These are phyloP conservation scores for Pimpla rufipes DNA, from an alignment of 2,888 invertebrate genomes.

Conservation along the genomic window DNA sequence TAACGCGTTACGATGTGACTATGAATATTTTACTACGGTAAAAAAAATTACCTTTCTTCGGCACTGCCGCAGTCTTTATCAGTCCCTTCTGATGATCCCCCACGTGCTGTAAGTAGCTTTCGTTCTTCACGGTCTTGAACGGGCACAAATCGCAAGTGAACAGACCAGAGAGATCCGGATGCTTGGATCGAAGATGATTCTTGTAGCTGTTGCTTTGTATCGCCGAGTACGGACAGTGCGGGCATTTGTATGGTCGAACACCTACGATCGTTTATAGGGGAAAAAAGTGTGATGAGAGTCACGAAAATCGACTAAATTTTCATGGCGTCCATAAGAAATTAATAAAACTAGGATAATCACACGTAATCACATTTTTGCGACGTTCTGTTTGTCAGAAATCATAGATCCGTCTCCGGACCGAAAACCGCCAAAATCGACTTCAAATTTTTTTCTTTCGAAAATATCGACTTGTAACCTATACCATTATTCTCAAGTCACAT, in stretches of 20 bases:
- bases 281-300: too few relatives aligned
- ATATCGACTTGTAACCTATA: too few relatives aligned
- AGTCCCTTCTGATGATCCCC: conserved; percentile 87
- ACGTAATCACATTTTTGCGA: too few relatives aligned
- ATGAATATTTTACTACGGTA: not conserved
- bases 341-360: too few relatives aligned
- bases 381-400: too few relatives aligned
- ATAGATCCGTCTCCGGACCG: too few relatives aligned
- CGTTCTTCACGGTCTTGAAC: conserved; percentile 88
- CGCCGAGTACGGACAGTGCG: conserved; percentile 89
- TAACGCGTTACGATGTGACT: not conserved
- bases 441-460: too few relatives aligned
- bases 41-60: conserved; percentile 75
- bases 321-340: too few relatives aligned
- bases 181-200: conserved; percentile 87
- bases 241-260: conserved; percentile 88
- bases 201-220: conserved; percentile 91
- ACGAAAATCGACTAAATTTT: too few relatives aligned
- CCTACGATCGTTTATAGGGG: conserved; percentile 81
- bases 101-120: conserved; percentile 86
- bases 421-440: too few relatives aligned
- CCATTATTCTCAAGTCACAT: too few relatives aligned
- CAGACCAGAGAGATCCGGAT: conserved; percentile 85
- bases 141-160: conserved; percentile 87
- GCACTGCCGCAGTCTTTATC: conserved; percentile 78